Conservation (phyloP, 2,888 invertebrate species). For the Xanthostigma xanthostigma region DNA sequence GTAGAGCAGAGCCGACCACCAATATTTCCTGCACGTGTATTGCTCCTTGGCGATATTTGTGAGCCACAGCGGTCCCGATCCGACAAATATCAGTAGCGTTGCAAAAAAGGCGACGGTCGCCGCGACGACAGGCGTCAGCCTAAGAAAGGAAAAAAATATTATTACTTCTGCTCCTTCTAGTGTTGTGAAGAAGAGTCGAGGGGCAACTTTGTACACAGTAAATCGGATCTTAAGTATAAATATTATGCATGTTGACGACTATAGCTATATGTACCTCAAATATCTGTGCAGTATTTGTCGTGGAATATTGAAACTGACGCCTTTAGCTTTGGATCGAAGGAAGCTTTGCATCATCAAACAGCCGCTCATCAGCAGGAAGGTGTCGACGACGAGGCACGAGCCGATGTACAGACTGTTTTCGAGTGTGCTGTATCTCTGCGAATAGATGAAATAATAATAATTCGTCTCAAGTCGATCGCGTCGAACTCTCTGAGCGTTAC, state of each 20-base stretch:
- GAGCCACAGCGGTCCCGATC: neutral
- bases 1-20: conserved; percentile 34
- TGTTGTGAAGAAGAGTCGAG: too few species aligned
- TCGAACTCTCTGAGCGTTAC: too few species aligned
- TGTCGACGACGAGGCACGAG: conserved; percentile 35
- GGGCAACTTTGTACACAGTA: too few species aligned
- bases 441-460: too few species aligned
- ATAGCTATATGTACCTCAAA: neutral
- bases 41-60: neutral
- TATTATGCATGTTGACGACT: too few species aligned
- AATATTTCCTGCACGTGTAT: conserved; percentile 26
- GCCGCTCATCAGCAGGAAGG: conserved; percentile 42
- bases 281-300: neutral
- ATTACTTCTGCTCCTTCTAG: too few species aligned
- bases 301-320: neutral
- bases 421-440: too few species aligned
- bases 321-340: neutral
- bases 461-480: too few species aligned
- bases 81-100: conserved; percentile 21
- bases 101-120: conserved; percentile 25
- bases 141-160: neutral
- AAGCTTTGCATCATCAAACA: conserved; percentile 29
- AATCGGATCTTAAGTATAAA: too few species aligned
- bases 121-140: conserved; percentile 8
- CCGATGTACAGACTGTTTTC: conserved; percentile 23